Base-by-base conservation (phyloP, 2,113 vertebrate genomes). In the Ptychochromis oligacanthus region DNA sequence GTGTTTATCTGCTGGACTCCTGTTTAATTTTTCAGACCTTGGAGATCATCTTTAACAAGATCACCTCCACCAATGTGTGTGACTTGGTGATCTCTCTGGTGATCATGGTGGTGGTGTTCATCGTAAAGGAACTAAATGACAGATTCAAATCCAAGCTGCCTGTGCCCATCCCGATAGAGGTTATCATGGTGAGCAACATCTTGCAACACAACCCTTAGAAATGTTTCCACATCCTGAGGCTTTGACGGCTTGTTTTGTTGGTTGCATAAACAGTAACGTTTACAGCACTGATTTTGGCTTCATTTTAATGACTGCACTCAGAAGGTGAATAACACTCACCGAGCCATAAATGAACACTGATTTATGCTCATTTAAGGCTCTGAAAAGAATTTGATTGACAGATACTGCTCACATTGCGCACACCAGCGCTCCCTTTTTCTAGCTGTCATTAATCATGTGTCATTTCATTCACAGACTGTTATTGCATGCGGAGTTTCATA, bases 51-150 rank as follows among this genome's bases (percentile, higher is more conserved):
- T 97, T 99, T 82, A 89, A 78, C 13, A 96, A 97, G 83, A 98
- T 99, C 83, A 81, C 91, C 2, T 31, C 96, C 0, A 96, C 96
- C 74, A 99, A 99, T 14, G 64, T 97, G 1, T 96, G 97, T 31
- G 98, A 98, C 82, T 93, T 99, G 18, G 95, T 99, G 84, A 98
- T 97, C 1, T 92, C 98, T 9, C 36, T 98, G 46, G 20, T 98
- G 67, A 95, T 98, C 86, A 95, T 99, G 85, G 55, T 96, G 59
- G 70, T 96, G 2, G 97, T 99, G 81, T 97, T 96, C 1, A 81
- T 93, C 2, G 96, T 98, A 24, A 99, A 99, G 90, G 98, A 99
- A 93, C 58, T 99, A 20, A 99, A 99, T 0, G 96, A 99, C 24
- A 95, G 95, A 84, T 99, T 89, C 93, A 99, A 96, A 95, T 93